phyloP scores from a whole-genome alignment of 1,140 invertebrate species.

The Lysiphlebus fabarum region DNA sequence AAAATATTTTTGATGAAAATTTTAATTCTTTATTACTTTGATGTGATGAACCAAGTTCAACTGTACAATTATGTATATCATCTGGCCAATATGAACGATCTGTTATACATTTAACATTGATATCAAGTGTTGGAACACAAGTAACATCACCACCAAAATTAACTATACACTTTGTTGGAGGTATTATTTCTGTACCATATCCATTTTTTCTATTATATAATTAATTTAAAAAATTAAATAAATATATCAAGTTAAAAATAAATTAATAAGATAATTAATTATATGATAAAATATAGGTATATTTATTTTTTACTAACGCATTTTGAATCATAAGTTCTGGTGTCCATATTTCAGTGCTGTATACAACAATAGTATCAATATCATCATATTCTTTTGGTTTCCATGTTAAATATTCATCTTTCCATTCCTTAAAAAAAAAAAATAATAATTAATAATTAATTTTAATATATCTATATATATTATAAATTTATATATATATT shows the following conservation, averaged over 20 bases:
- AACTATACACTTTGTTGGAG: slow-evolving; percentile 29
- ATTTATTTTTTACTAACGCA: no score
- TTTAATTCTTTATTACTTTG: slow-evolving; percentile 58
- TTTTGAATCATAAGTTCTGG: slow-evolving; percentile 52
- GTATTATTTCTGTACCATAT: slow-evolving; percentile 20
- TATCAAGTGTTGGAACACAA: slow-evolving; percentile 30
- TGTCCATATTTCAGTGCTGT: slow-evolving; percentile 46
- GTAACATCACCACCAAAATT: slow-evolving; percentile 25
- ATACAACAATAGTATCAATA: slow-evolving; percentile 35
- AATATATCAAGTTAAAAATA: neutral
- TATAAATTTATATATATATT: slow-evolving; percentile 3
- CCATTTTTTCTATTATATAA: slow-evolving; percentile 27
- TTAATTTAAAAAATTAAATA: slow-evolving; percentile 19
- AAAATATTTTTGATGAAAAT: slow-evolving; percentile 32
- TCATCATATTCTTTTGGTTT: slow-evolving; percentile 39
- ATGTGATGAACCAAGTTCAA: slow-evolving; percentile 53
- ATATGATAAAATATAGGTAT: no score
- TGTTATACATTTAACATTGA: slow-evolving; percentile 29
- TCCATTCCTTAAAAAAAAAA: slow-evolving; percentile 44
- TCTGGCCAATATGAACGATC: slow-evolving; percentile 47
- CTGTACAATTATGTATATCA: slow-evolving; percentile 41
- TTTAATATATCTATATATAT: no score
- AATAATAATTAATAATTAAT: slow-evolving; percentile 11
- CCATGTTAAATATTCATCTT: slow-evolving; percentile 51
- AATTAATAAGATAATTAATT: no score